Evolutionary conservation across 1,140 invertebrate genomes (phyloP).

Genomic region (Philopotamus ludificatus): DNA sequence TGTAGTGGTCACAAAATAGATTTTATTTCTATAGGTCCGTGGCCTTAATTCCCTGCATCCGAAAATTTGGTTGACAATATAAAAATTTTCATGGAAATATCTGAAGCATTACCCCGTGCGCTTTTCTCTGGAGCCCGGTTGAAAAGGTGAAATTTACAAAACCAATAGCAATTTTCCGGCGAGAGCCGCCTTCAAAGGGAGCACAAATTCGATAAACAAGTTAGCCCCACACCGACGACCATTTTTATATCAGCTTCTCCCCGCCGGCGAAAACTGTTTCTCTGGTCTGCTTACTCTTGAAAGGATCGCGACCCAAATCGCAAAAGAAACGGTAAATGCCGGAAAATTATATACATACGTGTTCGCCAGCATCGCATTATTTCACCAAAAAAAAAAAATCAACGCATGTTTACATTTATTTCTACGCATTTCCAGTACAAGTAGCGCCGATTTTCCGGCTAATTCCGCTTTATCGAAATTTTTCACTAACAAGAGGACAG

Average conservation of each 20-base stretch:
- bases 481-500: slow-evolving; percentile 5
- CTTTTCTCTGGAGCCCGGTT: slow-evolving; percentile 19
- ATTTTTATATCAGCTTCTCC: slow-evolving; percentile 30
- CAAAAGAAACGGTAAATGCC: slow-evolving; percentile 14
- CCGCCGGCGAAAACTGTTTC: slow-evolving; percentile 28
- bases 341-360: slow-evolving; percentile 18
- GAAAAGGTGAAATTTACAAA: slow-evolving; percentile 33
- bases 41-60: no score
- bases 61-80: neutral
- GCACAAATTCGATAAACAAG: slow-evolving; percentile 32
- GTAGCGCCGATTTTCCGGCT: neutral
- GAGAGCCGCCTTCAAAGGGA: slow-evolving; percentile 26
- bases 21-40: no score
- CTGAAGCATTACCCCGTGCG: slow-evolving; percentile 2
- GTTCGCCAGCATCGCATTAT: neutral
- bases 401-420: neutral
- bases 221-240: slow-evolving; percentile 29
- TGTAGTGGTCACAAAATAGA: no score
- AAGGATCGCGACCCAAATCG: slow-evolving; percentile 20
- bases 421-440: neutral
- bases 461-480: neutral
- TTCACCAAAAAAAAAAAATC: neutral
- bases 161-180: slow-evolving; percentile 35
- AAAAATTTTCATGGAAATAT: neutral
- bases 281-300: slow-evolving; percentile 24